Evolutionary conservation across 2,888 invertebrate species (phyloP).

Genomic region (Harpalus rubripes): DNA sequence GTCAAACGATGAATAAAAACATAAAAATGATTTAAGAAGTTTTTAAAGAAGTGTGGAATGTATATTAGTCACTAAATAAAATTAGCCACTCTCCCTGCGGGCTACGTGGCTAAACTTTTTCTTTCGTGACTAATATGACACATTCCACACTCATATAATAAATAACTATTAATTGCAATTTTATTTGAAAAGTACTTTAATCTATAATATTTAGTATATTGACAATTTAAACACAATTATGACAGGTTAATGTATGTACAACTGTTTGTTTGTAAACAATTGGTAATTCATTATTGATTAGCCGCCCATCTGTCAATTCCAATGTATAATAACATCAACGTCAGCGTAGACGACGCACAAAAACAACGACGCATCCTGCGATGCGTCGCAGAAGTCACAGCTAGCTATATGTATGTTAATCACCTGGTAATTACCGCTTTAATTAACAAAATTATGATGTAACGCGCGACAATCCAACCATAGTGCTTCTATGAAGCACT

Average conservation of each 20-base stretch:
- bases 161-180: too few relatives aligned
- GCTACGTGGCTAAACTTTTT: too few relatives aligned
- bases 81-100: too few relatives aligned
- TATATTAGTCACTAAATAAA: too few relatives aligned
- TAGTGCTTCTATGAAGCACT: slow-evolving; percentile 11
- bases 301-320: not conserved
- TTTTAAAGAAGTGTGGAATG: too few relatives aligned
- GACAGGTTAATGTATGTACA: not conserved
- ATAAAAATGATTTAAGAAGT: too few relatives aligned
- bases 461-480: slow-evolving; percentile 9
- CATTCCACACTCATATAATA: too few relatives aligned
- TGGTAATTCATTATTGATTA: not conserved
- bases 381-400: slow-evolving; percentile 25
- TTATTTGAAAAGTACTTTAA: too few relatives aligned
- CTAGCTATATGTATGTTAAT: not conserved
- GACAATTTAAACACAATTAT: not conserved
- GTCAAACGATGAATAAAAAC: too few relatives aligned
- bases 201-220: not conserved
- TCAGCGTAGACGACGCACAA: not conserved
- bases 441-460: slow-evolving; percentile 40
- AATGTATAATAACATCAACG: not conserved
- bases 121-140: too few relatives aligned
- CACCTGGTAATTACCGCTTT: slow-evolving; percentile 12
- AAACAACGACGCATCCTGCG: slow-evolving; percentile 30
- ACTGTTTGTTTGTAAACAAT: not conserved